Evolutionary conservation across 1,140 invertebrate genomes (phyloP).

Genomic region (Manduca sexta): DNA sequence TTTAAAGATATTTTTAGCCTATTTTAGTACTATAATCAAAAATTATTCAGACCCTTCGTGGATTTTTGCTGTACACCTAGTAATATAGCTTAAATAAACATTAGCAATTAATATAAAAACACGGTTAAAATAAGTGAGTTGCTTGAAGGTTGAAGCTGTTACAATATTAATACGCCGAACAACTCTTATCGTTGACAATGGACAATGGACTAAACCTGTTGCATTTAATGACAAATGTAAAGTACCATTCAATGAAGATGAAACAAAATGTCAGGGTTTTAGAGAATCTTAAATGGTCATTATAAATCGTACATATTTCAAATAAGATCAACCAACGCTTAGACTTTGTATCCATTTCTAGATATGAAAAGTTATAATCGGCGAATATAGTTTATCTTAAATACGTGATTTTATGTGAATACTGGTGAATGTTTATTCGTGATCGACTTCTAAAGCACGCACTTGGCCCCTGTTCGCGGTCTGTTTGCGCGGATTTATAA

Average conservation of each 20-base stretch:
- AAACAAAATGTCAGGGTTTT: too few species aligned
- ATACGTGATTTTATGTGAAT: slow-evolving; percentile 1
- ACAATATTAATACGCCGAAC: neutral
- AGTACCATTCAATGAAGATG: too few species aligned
- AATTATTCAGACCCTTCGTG: too few species aligned
- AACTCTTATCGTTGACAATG: neutral
- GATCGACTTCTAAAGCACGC: slow-evolving; percentile 1
- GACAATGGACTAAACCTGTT: neutral
- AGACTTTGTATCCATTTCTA: neutral
- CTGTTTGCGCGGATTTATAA: slow-evolving; percentile 2
- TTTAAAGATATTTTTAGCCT: too few species aligned
- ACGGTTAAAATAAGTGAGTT: too few species aligned
- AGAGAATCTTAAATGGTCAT: too few species aligned
- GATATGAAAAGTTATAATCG: slow-evolving; percentile 1
- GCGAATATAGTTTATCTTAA: neutral
- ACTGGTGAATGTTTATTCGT: slow-evolving; percentile 1
- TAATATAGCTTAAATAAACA: too few species aligned
- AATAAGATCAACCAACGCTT: too few species aligned
- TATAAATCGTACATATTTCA: too few species aligned
- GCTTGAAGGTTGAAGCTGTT: neutral
- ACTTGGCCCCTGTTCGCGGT: neutral
- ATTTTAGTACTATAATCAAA: too few species aligned
- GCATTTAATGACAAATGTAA: neutral
- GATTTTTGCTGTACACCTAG: too few species aligned
- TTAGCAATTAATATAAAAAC: too few species aligned